Conservation (phyloP, 1,140 invertebrate genomes). For the Galendromus occidentalis region DNA sequence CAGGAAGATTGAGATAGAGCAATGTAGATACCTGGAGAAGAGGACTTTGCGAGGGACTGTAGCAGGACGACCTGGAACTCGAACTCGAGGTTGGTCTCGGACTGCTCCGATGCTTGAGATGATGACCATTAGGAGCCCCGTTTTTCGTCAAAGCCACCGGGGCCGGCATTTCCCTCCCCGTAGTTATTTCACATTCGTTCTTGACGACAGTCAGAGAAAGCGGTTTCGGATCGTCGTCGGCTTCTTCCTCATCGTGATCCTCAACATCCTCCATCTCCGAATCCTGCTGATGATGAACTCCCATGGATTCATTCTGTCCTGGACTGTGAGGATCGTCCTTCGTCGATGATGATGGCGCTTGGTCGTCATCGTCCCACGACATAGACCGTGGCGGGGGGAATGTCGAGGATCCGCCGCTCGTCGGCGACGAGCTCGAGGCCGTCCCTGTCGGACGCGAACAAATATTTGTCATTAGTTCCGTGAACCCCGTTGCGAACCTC, state of each 20-base stretch:
- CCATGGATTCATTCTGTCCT: neutral
- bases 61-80: neutral
- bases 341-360: neutral
- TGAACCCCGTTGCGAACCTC: too few species aligned
- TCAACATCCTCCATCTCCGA: constrained; percentile 6
- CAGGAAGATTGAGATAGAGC: neutral
- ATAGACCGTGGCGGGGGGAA: neutral
- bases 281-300: neutral
- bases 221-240: neutral
- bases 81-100: constrained; percentile 1
- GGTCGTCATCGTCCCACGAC: neutral
- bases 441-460: too few species aligned
- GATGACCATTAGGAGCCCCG: neutral
- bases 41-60: neutral
- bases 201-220: neutral
- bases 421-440: too few species aligned
- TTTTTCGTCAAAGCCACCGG: neutral
- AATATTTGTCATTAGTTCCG: too few species aligned
- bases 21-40: neutral
- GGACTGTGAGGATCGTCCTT: neutral
- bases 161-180: neutral
- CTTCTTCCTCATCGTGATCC: neutral
- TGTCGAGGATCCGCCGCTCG: too few species aligned
- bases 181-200: neutral
- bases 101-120: neutral